These are phyloP conservation scores for Lepus timidus DNA, from an alignment of 2,113 vertebrate genomes.

Conservation along the genomic window DNA sequence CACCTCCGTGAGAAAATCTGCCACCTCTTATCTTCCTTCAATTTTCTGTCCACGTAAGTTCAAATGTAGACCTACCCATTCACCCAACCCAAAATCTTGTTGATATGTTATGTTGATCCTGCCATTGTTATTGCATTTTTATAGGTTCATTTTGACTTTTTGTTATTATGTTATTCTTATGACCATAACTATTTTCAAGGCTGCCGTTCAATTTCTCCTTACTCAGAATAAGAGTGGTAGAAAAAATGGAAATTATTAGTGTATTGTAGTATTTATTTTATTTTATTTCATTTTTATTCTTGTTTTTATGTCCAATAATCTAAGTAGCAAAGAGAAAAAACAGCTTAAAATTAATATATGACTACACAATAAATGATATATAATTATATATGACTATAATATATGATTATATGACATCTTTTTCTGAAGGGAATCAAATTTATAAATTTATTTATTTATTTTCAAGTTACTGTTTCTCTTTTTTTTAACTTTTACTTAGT, in stretches of 20 bases:
- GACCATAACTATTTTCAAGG: not conserved
- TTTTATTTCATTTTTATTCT: not conserved
- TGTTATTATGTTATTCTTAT: not conserved
- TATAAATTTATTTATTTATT: too few relatives aligned
- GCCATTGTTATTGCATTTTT: not conserved
- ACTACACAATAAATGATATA: not conserved
- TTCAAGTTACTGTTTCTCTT: too few relatives aligned
- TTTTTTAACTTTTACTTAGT: too few relatives aligned
- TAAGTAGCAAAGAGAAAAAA: not conserved
- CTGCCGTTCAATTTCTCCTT: not conserved
- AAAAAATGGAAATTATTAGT: not conserved
- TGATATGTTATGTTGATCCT: not conserved
- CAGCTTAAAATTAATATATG: not conserved
- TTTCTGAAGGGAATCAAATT: too few relatives aligned
- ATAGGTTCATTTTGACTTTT: not conserved
- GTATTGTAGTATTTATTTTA: not conserved
- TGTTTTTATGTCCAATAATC: not conserved
- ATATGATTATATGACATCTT: not conserved
- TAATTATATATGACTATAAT: too few relatives aligned
- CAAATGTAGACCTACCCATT: not conserved
- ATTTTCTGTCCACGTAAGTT: constrained; percentile 7
- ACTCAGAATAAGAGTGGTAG: not conserved
- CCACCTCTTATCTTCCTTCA: not conserved
- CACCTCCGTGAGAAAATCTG: not conserved
- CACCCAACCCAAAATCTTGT: not conserved